Evolutionary conservation across 2,113 vertebrate genomes (phyloP).

Genomic region (Cyanoliseus patagonus): DNA sequence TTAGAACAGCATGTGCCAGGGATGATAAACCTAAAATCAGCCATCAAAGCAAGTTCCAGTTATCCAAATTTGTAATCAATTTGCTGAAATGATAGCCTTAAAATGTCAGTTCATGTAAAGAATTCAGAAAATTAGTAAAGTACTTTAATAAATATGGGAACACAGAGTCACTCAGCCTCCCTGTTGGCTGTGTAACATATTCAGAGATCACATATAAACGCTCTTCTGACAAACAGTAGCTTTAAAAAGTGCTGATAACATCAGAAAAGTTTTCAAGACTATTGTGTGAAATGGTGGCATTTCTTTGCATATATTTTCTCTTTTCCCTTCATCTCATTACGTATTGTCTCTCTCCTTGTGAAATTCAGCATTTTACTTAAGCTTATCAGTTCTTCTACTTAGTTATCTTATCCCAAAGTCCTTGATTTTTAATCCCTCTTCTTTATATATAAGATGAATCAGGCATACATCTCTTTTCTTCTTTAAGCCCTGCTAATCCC

Average conservation of each 20-base stretch:
- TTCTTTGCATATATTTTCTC: not conserved
- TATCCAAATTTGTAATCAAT: not conserved
- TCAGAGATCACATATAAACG: not conserved
- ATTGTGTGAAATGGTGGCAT: not conserved
- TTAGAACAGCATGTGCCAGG: not conserved
- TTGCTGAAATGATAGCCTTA: slow-evolving; percentile 1
- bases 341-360: not conserved
- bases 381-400: not conserved
- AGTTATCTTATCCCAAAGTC: not conserved
- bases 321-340: not conserved
- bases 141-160: not conserved
- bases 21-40: not conserved
- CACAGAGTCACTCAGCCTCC: not conserved
- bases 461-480: not conserved
- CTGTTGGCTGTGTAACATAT: not conserved
- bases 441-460: not conserved
- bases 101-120: slow-evolving; percentile 27
- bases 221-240: not conserved
- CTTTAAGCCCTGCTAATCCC: not conserved
- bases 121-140: not conserved
- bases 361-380: not conserved
- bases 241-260: not conserved
- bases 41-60: not conserved
- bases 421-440: not conserved
- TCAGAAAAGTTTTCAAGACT: not conserved